Conservation (phyloP, 2,888 invertebrate species). For the Barypeithes pellucidus region DNA sequence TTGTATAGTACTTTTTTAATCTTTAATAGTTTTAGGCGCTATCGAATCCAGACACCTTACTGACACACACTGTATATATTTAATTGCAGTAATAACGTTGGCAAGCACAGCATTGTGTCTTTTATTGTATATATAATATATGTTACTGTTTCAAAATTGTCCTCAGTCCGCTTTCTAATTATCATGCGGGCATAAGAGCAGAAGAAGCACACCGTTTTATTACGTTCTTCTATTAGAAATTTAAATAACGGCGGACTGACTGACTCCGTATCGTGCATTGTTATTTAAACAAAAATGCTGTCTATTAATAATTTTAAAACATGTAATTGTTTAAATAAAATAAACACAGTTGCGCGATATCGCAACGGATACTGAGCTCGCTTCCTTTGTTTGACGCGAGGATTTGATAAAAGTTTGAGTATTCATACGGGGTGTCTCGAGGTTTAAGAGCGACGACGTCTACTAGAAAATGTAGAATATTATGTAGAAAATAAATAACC, state of each 20-base stretch:
- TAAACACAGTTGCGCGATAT: neutral
- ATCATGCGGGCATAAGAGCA: constrained; percentile 9
- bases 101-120: neutral
- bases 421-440: too few species aligned
- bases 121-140: neutral
- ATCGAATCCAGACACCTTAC: too few species aligned
- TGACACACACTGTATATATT: too few species aligned
- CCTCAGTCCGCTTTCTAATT: constrained; percentile 18
- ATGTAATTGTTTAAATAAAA: constrained; percentile 14
- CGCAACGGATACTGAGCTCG: constrained; percentile 9
- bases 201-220: constrained; percentile 5
- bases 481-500: too few species aligned
- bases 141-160: constrained; percentile 15
- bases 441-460: too few species aligned
- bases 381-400: constrained; percentile 3
- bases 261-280: constrained; percentile 9
- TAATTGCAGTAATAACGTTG: neutral
- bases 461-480: too few species aligned
- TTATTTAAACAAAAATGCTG: constrained; percentile 17
- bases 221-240: constrained; percentile 7
- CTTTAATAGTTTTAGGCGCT: too few species aligned
- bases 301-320: constrained; percentile 22
- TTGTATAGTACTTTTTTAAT: too few species aligned
- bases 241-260: constrained; percentile 19
- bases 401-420: neutral